phyloP scores from a whole-genome alignment of 1,140 invertebrate genomes.

The Bombus soroeensis region DNA sequence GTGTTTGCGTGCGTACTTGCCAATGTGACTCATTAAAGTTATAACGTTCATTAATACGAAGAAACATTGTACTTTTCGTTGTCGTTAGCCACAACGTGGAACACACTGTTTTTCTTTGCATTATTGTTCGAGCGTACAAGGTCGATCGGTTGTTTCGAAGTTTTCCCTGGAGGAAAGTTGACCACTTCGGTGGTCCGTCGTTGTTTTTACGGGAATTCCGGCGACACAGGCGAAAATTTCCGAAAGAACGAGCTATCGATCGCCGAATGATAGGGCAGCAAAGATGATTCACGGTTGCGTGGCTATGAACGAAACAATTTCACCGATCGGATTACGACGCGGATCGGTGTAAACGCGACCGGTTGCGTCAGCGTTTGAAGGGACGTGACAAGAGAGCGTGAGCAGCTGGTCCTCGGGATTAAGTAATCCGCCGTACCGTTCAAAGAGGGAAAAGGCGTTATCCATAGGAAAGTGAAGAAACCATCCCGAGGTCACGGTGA shows the following conservation, averaged over 20 bases:
- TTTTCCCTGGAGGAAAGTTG: background rate
- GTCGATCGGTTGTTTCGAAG: background rate
- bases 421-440: slow-evolving; percentile 37
- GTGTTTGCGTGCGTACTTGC: background rate
- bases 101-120: background rate
- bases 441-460: background rate
- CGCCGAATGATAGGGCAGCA: background rate
- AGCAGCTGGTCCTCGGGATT: slow-evolving; percentile 33
- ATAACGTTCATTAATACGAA: background rate
- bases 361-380: slow-evolving; percentile 40
- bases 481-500: slow-evolving; percentile 4
- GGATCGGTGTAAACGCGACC: slow-evolving; percentile 25
- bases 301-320: slow-evolving; percentile 50
- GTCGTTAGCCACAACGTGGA: background rate
- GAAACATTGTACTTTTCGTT: too few relatives aligned
- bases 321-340: slow-evolving; percentile 34
- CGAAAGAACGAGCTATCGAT: slow-evolving; percentile 32
- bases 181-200: too few relatives aligned
- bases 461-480: background rate
- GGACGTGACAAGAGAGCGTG: slow-evolving; percentile 40
- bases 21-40: slow-evolving; percentile 8
- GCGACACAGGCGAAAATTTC: background rate
- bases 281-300: slow-evolving; percentile 21
- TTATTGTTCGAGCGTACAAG: background rate
- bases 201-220: background rate